A percentile compares a stretch with the other conserved stretches of the same genome.
phyloP scores from a whole-genome alignment of 1,140 invertebrate species.

The Orussus abietinus region DNA sequence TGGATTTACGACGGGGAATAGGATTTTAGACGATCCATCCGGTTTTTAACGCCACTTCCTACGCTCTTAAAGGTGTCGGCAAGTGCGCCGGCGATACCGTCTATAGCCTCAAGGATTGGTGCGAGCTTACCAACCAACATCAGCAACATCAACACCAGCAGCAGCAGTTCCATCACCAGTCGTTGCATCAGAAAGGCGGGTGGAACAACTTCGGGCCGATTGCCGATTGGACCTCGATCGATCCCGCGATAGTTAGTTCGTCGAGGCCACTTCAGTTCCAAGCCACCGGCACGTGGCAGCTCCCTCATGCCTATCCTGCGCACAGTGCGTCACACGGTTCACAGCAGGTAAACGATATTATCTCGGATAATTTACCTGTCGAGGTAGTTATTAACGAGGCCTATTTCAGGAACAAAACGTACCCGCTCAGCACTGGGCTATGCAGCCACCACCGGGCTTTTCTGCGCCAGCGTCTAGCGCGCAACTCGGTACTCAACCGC shows the following conservation, averaged over 20 bases:
- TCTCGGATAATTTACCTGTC: slow-evolving; percentile 1
- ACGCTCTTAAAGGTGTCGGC: slow-evolving; percentile 51
- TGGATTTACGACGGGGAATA: too few species aligned
- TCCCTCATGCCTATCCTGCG: slow-evolving; percentile 45
- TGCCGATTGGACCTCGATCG: slow-evolving; percentile 77
- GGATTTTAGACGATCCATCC: too few species aligned
- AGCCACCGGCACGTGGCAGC: slow-evolving; percentile 49
- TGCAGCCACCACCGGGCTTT: slow-evolving; percentile 54
- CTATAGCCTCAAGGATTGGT: slow-evolving; percentile 50
- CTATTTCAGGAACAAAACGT: slow-evolving; percentile 41
- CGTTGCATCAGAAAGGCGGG: slow-evolving; percentile 44
- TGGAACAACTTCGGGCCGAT: slow-evolving; percentile 52
- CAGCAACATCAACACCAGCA: slow-evolving; percentile 35
- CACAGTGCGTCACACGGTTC: slow-evolving; percentile 45
- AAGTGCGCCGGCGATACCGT: slow-evolving; percentile 52
- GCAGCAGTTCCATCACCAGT: slow-evolving; percentile 47
- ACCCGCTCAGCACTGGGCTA: slow-evolving; percentile 50
- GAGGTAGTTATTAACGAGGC: neutral
- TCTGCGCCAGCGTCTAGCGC: slow-evolving; percentile 42
- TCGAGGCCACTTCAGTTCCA: slow-evolving; percentile 57
- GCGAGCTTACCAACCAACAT: slow-evolving; percentile 45
- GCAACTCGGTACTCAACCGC: slow-evolving; percentile 42
- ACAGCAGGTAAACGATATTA: slow-evolving; percentile 39
- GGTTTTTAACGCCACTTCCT: too few species aligned
- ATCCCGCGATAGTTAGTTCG: slow-evolving; percentile 81